Percentiles rank a stretch among this genome's conserved stretches.
phyloP scores from a whole-genome alignment of 1,140 invertebrate species.

The Anoplophora glabripennis region DNA sequence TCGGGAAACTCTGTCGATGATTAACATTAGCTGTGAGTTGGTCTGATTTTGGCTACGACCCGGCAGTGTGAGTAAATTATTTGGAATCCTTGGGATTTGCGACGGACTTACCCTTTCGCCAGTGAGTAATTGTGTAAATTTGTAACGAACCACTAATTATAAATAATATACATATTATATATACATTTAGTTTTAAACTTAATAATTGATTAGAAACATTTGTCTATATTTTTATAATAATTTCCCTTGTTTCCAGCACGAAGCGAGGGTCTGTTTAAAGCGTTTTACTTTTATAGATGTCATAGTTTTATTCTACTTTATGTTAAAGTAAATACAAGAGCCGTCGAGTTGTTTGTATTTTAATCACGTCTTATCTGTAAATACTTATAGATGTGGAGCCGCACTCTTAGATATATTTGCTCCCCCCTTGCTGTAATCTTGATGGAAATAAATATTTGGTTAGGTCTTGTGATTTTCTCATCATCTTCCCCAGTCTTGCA shows the following conservation, averaged over 20 bases:
- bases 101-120: not conserved
- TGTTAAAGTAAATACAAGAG: conserved; percentile 16
- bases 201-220: not conserved
- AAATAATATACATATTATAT: conserved; percentile 13
- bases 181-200: conserved; percentile 6
- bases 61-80: not conserved
- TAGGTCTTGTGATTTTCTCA: conserved; percentile 14
- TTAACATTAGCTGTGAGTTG: too few species aligned
- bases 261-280: not conserved
- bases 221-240: conserved; percentile 14
- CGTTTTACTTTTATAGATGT: conserved; percentile 6
- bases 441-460: conserved; percentile 32
- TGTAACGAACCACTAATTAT: conserved; percentile 11
- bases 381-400: conserved; percentile 4
- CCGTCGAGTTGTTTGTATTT: conserved; percentile 3
- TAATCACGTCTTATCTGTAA: conserved; percentile 5
- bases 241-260: not conserved
- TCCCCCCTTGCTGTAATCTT: conserved; percentile 21
- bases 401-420: not conserved
- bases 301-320: conserved; percentile 18
- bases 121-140: conserved; percentile 13
- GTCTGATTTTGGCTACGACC: too few species aligned
- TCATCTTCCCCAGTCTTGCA: too few species aligned
- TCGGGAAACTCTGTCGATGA: too few species aligned
- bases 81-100: not conserved